Evolutionary conservation across 2,888 invertebrate genomes (phyloP), one percentile per base, ranked within the genome.

Genomic region (Ctena decussata): DNA sequence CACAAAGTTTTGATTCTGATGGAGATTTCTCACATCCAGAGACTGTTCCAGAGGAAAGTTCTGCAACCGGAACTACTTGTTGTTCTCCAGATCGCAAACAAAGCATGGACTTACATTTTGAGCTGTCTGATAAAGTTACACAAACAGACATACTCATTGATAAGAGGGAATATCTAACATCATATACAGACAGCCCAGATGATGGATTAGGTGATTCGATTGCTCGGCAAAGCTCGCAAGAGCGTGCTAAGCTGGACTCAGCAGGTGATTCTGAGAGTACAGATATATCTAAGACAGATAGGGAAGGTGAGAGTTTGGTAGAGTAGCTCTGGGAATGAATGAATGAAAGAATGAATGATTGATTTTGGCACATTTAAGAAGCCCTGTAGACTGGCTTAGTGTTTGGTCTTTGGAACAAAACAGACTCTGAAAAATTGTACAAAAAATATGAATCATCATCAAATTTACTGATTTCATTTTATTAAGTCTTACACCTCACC

Each of bases 171-270:
- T 90, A 87, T 87, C 74, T 90, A 30, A 86, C 85, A 46, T 89
- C 87, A n/a, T 88, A 89, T 65, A 92, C 92, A 60, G 94, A 94
- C 73, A 94, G 94, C 80, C 95, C 95, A 0, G 95, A 95, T 77
- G 95, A 95, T 86, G 95, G 95, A 2, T 81, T 95, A 0, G 95
- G 95, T 5, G 94, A 94, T 84, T 94, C 94, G 35, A 94, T 95
- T 80, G 93, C 94, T 15, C 78, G 92, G 15, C 93, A 92, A 32
- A 92, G 93, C 72, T 93, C 94, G 24, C 83, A 91, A 15, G 92
- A 91, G 75, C 89, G 93, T 24, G 90, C 90, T 32, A 93, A 94
- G 84, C 86, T 92, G 30, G 93, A 93, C 77, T 94, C 94, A 0
- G 91, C 91, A 8, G 93, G 91, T 21, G 94, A 94, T 84, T 93